These are phyloP conservation scores for Schrankia costaestrigalis DNA, from an alignment of 2,888 invertebrate genomes.

Conservation along the genomic window DNA sequence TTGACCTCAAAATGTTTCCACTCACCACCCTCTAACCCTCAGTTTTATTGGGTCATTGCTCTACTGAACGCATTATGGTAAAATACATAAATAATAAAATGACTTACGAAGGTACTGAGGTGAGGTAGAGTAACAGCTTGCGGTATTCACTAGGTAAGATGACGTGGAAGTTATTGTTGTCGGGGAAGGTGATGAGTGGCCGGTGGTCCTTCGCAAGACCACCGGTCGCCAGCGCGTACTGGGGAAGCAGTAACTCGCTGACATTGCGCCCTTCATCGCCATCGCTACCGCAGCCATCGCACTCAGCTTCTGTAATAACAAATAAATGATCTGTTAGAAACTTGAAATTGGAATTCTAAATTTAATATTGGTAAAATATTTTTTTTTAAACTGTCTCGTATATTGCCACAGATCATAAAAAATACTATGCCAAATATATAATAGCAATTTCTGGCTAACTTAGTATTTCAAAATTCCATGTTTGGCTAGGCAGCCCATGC, in stretches of 20 bases:
- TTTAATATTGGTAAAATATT: no score
- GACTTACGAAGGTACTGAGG: slow-evolving; percentile 97
- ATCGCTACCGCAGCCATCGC: slow-evolving; percentile 76
- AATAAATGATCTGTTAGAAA: neutral
- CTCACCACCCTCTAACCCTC: no score
- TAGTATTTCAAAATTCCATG: no score
- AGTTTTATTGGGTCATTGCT: no score
- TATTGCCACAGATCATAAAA: no score
- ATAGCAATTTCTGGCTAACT: no score
- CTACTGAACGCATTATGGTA: neutral
- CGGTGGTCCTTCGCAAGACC: slow-evolving; percentile 96
- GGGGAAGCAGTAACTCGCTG: slow-evolving; percentile 91
- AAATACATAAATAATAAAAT: neutral
- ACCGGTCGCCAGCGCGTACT: slow-evolving; percentile 95
- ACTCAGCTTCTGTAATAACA: slow-evolving; percentile 71
- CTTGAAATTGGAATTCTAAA: no score
- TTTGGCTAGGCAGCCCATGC: no score
- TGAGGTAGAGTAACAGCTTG: slow-evolving; percentile 94
- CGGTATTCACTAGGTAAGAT: slow-evolving; percentile 93
- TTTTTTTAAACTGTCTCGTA: no score
- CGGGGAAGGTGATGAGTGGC: slow-evolving; percentile 96
- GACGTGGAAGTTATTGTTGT: slow-evolving; percentile 92
- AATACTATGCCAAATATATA: no score
- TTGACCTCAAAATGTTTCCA: no score
- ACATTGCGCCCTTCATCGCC: slow-evolving; percentile 88